phyloP scores from a whole-genome alignment of 2,113 vertebrate genomes.

The Daphoenositta chrysoptera region DNA sequence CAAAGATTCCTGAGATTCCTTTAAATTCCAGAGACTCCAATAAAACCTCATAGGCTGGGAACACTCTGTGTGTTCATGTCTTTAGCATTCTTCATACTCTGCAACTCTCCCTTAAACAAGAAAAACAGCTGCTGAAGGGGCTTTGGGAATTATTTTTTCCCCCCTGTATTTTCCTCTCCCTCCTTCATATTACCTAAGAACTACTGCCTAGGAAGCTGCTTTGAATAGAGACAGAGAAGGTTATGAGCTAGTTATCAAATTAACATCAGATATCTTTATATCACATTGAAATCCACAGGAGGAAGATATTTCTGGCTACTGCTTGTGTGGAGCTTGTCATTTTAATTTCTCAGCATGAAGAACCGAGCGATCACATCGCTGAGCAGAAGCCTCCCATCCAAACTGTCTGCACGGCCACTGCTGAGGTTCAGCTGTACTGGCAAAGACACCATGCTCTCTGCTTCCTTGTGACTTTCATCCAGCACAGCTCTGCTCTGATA shows the following conservation, averaged over 20 bases:
- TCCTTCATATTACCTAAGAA: not conserved
- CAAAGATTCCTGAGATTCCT: not conserved
- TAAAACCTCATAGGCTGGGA: not conserved
- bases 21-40: not conserved
- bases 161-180: not conserved
- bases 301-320: not conserved
- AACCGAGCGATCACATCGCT: not conserved
- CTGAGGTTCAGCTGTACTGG: not conserved
- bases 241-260: not conserved
- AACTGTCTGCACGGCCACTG: rapidly evolving
- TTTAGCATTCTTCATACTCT: not conserved
- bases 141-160: not conserved
- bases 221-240: not conserved
- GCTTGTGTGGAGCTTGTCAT: not conserved
- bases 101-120: not conserved
- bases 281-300: not conserved
- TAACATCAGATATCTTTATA: not conserved
- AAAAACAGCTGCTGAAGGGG: not conserved
- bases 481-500: not conserved
- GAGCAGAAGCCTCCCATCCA: not conserved
- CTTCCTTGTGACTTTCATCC: not conserved
- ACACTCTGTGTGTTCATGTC: rapidly evolving
- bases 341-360: not conserved
- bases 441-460: not conserved
- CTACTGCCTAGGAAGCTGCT: not conserved